These are phyloP conservation scores for Laspeyria flexula DNA, from an alignment of 2,888 invertebrate genomes.

Conservation along the genomic window DNA sequence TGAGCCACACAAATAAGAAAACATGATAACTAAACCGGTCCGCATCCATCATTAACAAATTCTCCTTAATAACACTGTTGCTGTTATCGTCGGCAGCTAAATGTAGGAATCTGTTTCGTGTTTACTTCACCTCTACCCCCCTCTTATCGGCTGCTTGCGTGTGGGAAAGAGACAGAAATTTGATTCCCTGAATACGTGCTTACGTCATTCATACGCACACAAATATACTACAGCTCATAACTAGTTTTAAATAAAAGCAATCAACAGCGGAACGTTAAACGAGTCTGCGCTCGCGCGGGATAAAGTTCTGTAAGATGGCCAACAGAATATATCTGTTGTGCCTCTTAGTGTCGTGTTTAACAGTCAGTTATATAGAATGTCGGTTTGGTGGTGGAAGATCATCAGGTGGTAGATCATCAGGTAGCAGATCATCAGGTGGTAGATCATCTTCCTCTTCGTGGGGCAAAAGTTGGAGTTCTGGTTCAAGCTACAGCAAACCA, in stretches of 20 bases:
- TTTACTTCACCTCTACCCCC: slow-evolving; percentile 51
- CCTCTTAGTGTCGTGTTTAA: slow-evolving; percentile 59
- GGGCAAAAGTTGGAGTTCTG: slow-evolving; percentile 39
- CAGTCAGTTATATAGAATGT: slow-evolving; percentile 56
- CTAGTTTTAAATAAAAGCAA: slow-evolving; percentile 49
- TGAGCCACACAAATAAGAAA: background rate
- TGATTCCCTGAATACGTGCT: slow-evolving; percentile 47
- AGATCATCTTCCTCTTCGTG: slow-evolving; percentile 34
- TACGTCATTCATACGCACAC: slow-evolving; percentile 47
- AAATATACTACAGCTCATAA: slow-evolving; percentile 11
- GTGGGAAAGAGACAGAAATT: slow-evolving; percentile 34
- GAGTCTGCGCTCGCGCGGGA: slow-evolving; percentile 41
- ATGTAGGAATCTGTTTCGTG: slow-evolving; percentile 24
- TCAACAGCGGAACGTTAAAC: slow-evolving; percentile 39
- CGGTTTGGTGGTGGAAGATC: slow-evolving; percentile 43
- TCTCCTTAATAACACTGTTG: slow-evolving; percentile 23
- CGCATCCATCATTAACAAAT: background rate
- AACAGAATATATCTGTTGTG: slow-evolving; percentile 66
- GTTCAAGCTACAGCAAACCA: slow-evolving; percentile 31
- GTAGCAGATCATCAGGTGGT: slow-evolving; percentile 33
- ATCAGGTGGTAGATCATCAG: slow-evolving; percentile 31
- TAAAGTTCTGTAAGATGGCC: slow-evolving; percentile 59
- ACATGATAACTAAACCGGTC: background rate
- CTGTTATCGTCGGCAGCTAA: slow-evolving; percentile 23
- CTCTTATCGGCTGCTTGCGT: slow-evolving; percentile 35